Evolutionary conservation across 2,113 vertebrate genomes (phyloP).

Genomic region (Labeo rohita): DNA sequence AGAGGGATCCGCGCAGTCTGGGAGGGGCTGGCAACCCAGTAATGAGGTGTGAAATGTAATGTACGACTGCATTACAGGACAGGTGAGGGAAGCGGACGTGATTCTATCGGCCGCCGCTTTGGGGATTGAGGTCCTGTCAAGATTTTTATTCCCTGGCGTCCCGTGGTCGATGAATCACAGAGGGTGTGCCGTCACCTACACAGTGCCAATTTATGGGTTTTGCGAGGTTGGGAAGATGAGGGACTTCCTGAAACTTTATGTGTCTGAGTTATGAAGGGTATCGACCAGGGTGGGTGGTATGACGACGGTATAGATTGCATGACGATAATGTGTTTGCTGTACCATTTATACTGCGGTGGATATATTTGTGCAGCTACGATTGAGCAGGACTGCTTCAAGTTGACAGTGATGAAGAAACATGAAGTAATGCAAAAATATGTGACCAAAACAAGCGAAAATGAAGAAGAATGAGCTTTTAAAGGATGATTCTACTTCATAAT

Average conservation of each 20-base stretch:
- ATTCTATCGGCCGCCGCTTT: not conserved
- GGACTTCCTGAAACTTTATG: constrained; percentile 35
- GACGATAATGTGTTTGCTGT: not conserved
- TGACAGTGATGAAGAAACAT: not conserved
- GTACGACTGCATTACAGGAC: constrained; percentile 61
- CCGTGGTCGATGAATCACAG: constrained; percentile 55
- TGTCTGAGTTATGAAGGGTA: not conserved
- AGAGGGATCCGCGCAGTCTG: constrained; percentile 68
- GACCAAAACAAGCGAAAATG: not conserved
- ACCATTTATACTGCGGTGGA: not conserved
- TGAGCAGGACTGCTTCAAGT: not conserved
- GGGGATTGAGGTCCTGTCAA: constrained; percentile 48
- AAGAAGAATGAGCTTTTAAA: not conserved
- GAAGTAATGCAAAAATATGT: not conserved
- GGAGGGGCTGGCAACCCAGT: constrained; percentile 60
- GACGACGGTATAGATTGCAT: not conserved
- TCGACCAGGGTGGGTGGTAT: not conserved
- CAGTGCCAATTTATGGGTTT: constrained; percentile 47
- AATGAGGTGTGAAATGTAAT: constrained; percentile 72
- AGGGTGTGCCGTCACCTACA: not conserved
- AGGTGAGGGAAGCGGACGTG: constrained; percentile 49
- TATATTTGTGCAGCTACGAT: not conserved
- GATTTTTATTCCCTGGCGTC: constrained; percentile 42
- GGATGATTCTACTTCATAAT: not conserved
- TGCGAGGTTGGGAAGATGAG: constrained; percentile 2